Evolutionary conservation across 2,888 invertebrate genomes (phyloP).

Genomic region (Tenthredo mesomela): DNA sequence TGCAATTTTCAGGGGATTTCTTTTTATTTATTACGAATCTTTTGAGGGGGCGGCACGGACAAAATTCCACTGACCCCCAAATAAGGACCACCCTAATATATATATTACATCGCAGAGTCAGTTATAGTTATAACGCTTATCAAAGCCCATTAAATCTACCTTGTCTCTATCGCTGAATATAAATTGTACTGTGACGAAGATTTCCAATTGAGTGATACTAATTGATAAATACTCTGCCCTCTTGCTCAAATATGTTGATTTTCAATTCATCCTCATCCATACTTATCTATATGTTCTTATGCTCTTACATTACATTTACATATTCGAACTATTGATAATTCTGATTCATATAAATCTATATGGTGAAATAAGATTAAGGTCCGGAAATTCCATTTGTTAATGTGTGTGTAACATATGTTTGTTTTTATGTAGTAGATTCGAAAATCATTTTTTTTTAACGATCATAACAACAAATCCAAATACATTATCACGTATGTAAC

Average conservation of each 20-base stretch:
- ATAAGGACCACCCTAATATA: too few species aligned
- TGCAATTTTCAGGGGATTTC: too few species aligned
- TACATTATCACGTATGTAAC: neutral
- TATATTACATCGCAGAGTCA: neutral
- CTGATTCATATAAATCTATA: neutral
- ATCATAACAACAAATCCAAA: neutral
- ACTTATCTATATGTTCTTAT: neutral
- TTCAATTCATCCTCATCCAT: neutral
- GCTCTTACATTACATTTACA: neutral
- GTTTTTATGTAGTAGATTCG: neutral
- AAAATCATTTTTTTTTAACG: neutral
- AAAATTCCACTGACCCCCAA: too few species aligned
- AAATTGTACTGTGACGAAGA: neutral
- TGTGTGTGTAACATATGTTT: neutral
- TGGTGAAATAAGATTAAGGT: neutral
- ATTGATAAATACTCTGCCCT: neutral
- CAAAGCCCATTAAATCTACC: neutral
- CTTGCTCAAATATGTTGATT: neutral
- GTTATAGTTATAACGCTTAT: neutral
- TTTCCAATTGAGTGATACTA: neutral
- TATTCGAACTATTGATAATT: neutral
- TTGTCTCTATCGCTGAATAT: neutral
- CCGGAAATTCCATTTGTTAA: too few species aligned
- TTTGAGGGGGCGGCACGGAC: too few species aligned
- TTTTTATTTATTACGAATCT: too few species aligned